Evolutionary conservation across 64 coral and sea anemone genomes (phyloP).

Genomic region (Anthopleura sola): DNA sequence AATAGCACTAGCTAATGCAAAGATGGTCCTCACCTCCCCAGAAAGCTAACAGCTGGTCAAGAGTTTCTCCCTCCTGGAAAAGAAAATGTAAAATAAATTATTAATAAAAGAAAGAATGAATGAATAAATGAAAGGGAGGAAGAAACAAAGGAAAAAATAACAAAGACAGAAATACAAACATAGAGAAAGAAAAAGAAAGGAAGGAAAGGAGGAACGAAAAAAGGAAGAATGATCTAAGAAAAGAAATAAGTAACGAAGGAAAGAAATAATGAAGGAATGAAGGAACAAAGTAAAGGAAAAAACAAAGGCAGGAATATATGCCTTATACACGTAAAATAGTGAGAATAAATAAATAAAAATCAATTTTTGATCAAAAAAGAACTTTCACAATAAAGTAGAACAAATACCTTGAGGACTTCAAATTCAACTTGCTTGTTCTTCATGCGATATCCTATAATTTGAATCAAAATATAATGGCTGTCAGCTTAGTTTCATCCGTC

Average conservation of each 20-base stretch:
- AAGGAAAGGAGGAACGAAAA: no score
- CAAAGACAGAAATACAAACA: not conserved
- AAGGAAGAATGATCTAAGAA: no score
- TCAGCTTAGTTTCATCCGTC: no score
- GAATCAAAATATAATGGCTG: not conserved
- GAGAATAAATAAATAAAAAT: no score
- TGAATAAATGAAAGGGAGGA: not conserved
- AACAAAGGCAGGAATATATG: no score
- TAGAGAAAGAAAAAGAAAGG: not conserved
- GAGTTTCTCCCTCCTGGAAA: slow-evolving; percentile 71
- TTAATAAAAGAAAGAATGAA: no score
- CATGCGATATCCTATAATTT: slow-evolving; percentile 63
- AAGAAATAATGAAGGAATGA: no score
- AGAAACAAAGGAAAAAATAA: not conserved
- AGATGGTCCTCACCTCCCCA: slow-evolving; percentile 44
- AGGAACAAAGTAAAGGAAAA: no score
- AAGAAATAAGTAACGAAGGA: no score
- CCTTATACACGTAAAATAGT: no score
- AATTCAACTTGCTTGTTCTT: slow-evolving; percentile 55
- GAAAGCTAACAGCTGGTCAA: slow-evolving; percentile 66
- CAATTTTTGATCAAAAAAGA: no score
- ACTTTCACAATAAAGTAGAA: not conserved
- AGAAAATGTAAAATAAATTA: not conserved
- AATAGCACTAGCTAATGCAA: no score
- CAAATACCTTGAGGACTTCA: slow-evolving; percentile 71